Percentiles rank a stretch among this genome's conserved stretches.
These are phyloP conservation scores for Acanthopagrus latus DNA, from an alignment of 2,797 vertebrate genomes.

Conservation along the genomic window DNA sequence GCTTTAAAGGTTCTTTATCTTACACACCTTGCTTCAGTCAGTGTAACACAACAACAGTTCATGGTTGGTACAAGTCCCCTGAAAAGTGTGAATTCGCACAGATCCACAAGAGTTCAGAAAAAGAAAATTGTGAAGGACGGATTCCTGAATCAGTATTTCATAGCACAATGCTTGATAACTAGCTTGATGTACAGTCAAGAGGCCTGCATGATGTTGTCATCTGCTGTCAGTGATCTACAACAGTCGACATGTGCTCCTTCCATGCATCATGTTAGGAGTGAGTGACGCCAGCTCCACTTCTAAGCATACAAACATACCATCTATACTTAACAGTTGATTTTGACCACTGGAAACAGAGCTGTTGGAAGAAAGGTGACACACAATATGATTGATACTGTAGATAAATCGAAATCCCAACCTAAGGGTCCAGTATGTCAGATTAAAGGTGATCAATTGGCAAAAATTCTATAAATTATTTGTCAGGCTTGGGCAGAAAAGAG, in stretches of 20 bases:
- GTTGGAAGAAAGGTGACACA: background rate
- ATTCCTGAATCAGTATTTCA: background rate
- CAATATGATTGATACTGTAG: background rate
- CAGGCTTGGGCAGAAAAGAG: too few relatives aligned
- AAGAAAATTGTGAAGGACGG: background rate
- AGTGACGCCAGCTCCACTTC: background rate
- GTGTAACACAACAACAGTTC: background rate
- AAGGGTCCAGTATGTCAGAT: too few relatives aligned
- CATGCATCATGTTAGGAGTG: background rate
- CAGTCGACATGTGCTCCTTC: background rate
- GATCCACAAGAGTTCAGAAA: background rate
- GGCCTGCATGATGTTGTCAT: background rate
- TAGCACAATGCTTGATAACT: background rate
- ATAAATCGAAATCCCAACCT: too few relatives aligned
- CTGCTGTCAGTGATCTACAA: background rate
- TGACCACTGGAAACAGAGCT: background rate
- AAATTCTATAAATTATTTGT: too few relatives aligned
- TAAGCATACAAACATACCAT: background rate
- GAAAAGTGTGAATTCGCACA: background rate
- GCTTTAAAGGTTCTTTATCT: conserved; percentile 46
- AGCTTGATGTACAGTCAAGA: background rate
- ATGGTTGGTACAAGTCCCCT: conserved; percentile 3
- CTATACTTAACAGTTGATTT: background rate
- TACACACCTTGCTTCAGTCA: conserved; percentile 25
- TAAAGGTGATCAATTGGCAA: too few relatives aligned